Evolutionary conservation across 2,797 vertebrate genomes (phyloP).

Genomic region (Phrynocephalus guinanensis): DNA sequence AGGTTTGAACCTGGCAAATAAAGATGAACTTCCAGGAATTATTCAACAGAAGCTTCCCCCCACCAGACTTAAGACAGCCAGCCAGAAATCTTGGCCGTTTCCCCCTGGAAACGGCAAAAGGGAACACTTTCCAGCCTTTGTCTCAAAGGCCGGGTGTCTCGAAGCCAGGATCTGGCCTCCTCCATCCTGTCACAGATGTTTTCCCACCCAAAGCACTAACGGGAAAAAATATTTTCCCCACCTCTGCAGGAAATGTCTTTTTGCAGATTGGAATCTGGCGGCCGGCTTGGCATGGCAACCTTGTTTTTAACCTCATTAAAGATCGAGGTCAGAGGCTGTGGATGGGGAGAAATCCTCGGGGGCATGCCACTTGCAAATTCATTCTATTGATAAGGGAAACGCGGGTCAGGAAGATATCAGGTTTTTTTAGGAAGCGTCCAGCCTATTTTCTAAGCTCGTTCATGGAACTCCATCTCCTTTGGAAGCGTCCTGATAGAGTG

Average conservation of each 20-base stretch:
- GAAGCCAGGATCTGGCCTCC: not conserved
- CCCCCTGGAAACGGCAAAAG: constrained; percentile 27
- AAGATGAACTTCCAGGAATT: not conserved
- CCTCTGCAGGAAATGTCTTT: constrained; percentile 51
- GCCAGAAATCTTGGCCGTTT: too few species aligned
- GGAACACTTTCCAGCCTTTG: constrained; percentile 35
- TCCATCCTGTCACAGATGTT: not conserved
- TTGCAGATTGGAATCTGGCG: constrained; percentile 39
- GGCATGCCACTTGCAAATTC: constrained; percentile 30
- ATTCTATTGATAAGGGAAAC: too few species aligned
- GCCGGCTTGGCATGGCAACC: constrained; percentile 21
- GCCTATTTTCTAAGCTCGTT: too few species aligned
- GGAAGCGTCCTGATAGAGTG: too few species aligned
- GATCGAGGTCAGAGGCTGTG: constrained; percentile 20
- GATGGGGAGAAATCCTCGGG: constrained; percentile 27
- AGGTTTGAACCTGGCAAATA: too few species aligned
- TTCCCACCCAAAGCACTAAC: constrained; percentile 2
- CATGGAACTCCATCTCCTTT: too few species aligned
- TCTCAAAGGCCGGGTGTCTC: not conserved
- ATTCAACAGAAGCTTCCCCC: constrained; percentile 28
- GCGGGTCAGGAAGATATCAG: constrained; percentile 36
- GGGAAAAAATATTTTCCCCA: not conserved
- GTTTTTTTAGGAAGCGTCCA: too few species aligned
- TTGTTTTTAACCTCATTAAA: constrained; percentile 31
- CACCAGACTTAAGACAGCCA: not conserved